Conservation (phyloP, 2,113 vertebrate species). For the Triplophysa siluroides region DNA sequence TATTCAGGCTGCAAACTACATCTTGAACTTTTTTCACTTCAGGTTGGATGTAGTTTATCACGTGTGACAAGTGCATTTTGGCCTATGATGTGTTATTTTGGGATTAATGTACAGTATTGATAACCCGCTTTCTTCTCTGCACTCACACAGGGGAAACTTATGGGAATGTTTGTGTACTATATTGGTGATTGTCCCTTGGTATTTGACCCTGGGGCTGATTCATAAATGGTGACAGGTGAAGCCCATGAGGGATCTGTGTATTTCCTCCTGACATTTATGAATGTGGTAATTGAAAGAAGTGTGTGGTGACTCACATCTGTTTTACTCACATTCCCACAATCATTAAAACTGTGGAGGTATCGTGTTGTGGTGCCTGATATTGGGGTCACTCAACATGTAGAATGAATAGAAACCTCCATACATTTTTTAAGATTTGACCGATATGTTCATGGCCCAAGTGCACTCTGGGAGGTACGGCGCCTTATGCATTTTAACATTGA, state of each 20-base stretch:
- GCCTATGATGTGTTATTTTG: not conserved
- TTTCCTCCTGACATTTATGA: not conserved
- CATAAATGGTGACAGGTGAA: constrained; percentile 35
- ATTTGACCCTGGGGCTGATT: constrained; percentile 2
- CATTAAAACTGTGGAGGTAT: constrained; percentile 19
- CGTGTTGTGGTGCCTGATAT: not conserved
- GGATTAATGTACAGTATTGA: not conserved
- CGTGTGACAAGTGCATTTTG: not conserved
- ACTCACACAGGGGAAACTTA: not conserved
- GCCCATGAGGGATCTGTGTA: constrained; percentile 22
- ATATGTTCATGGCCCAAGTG: not conserved
- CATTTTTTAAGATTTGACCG: constrained; percentile 20
- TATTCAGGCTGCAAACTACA: not conserved
- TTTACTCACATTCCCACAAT: not conserved
- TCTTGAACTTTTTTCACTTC: not conserved
- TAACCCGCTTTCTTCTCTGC: not conserved
- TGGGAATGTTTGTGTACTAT: constrained; percentile 3
- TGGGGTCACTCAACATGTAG: not conserved
- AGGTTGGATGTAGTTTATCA: not conserved
- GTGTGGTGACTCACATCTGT: not conserved
- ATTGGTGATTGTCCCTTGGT: not conserved
- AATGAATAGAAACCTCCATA: not conserved
- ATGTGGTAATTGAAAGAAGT: constrained; percentile 25
- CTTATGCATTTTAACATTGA: constrained; percentile 11
- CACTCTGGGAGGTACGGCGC: not conserved